Percentiles rank a stretch among this genome's conserved stretches.
phyloP scores from a whole-genome alignment of 2,888 invertebrate species.

The Dendrolimus pini region DNA sequence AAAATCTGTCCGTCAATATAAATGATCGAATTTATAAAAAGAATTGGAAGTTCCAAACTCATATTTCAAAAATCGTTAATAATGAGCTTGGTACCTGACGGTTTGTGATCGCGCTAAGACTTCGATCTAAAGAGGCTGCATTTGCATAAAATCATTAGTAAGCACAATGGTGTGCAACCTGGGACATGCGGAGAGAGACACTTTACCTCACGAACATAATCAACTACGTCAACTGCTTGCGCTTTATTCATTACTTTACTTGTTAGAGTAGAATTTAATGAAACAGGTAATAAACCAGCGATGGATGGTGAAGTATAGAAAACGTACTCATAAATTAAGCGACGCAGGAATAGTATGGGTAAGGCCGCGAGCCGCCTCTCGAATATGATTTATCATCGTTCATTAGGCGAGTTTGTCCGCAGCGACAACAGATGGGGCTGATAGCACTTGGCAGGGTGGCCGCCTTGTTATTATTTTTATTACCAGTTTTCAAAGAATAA shows the following conservation, averaged over 20 bases:
- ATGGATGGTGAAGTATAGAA: slow-evolving; percentile 23
- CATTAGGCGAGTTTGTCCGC: slow-evolving; percentile 77
- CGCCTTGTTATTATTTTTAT: slow-evolving; percentile 76
- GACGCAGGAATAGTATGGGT: slow-evolving; percentile 48
- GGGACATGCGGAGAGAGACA: slow-evolving; percentile 68
- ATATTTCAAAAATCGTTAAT: slow-evolving; percentile 75
- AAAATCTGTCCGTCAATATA: too few relatives aligned
- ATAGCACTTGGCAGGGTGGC: slow-evolving; percentile 77
- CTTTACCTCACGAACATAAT: slow-evolving; percentile 57
- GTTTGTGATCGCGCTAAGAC: slow-evolving; percentile 75
- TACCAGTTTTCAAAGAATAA: slow-evolving; percentile 75
- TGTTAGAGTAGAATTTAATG: background rate
- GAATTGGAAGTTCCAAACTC: slow-evolving; percentile 25
- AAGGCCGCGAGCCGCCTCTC: slow-evolving; percentile 66
- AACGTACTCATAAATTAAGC: slow-evolving; percentile 21
- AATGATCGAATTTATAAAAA: too few relatives aligned
- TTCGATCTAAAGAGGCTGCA: slow-evolving; percentile 76
- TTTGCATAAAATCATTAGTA: slow-evolving; percentile 78
- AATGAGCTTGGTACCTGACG: slow-evolving; percentile 75
- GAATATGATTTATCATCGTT: slow-evolving; percentile 78
- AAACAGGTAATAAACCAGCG: slow-evolving; percentile 17
- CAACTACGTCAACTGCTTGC: slow-evolving; percentile 14
- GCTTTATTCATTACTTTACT: slow-evolving; percentile 27
- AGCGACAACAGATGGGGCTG: slow-evolving; percentile 77
- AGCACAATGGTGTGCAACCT: slow-evolving; percentile 74